Evolutionary conservation across 2,113 vertebrate genomes (phyloP).

Genomic region (Pseudolaguvia tuberculata): DNA sequence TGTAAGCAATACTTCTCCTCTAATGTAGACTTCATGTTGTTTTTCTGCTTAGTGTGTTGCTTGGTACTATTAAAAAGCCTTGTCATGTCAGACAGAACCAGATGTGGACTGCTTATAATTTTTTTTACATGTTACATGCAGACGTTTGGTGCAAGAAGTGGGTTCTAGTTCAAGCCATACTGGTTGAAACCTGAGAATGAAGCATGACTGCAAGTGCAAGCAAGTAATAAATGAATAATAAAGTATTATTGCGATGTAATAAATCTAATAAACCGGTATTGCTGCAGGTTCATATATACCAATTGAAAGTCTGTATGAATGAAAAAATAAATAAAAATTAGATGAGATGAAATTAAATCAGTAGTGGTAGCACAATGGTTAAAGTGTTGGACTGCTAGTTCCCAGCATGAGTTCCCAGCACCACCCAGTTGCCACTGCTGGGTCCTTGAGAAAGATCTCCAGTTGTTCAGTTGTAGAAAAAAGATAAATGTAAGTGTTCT

Average conservation of each 20-base stretch:
- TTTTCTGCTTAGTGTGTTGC: constrained; percentile 24
- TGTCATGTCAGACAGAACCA: constrained; percentile 2
- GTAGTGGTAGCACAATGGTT: too few species aligned
- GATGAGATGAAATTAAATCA: too few species aligned
- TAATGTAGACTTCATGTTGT: constrained; percentile 61
- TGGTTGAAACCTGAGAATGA: constrained; percentile 25
- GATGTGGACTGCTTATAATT: background rate
- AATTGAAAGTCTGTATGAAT: background rate
- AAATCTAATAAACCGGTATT: constrained; percentile 23
- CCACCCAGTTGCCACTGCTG: too few species aligned
- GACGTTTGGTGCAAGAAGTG: background rate
- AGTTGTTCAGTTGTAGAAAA: too few species aligned
- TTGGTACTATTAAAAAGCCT: constrained; percentile 19
- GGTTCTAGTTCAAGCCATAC: constrained; percentile 12
- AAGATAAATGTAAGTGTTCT: too few species aligned
- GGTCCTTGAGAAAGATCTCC: too few species aligned
- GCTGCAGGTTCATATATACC: background rate
- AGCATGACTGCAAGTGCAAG: background rate
- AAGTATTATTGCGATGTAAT: constrained; percentile 26
- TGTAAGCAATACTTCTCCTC: constrained; percentile 65
- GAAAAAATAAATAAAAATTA: background rate
- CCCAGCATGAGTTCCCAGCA: too few species aligned
- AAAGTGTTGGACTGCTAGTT: too few species aligned
- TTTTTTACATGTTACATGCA: background rate
- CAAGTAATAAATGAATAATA: constrained; percentile 14